phyloP scores from a whole-genome alignment of 2,888 invertebrate genomes.

The Microchrysa polita region DNA sequence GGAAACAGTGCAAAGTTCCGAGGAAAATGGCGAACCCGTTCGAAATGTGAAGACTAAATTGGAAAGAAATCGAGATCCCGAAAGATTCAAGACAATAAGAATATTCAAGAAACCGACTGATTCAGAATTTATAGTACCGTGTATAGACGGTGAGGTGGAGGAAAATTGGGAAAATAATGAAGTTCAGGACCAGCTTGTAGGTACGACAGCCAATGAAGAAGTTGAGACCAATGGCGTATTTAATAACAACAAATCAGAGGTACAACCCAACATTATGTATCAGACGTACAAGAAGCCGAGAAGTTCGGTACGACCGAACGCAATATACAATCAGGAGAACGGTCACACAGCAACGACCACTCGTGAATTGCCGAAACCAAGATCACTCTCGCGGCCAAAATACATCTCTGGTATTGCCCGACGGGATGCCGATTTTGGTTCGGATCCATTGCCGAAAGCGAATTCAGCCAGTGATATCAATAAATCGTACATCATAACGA shows the following conservation, averaged over 20 bases:
- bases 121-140: constrained; percentile 60
- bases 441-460: constrained; percentile 54
- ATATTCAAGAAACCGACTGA: constrained; percentile 56
- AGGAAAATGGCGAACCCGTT: constrained; percentile 41
- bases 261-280: constrained; percentile 48
- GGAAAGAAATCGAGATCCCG: constrained; percentile 60
- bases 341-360: constrained; percentile 36
- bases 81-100: constrained; percentile 64
- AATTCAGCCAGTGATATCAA: constrained; percentile 59
- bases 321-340: constrained; percentile 45
- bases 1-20: constrained; percentile 24
- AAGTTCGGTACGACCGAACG: constrained; percentile 39
- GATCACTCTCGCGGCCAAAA: constrained; percentile 61
- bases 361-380: constrained; percentile 51
- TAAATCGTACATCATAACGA: constrained; percentile 28
- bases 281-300: constrained; percentile 42
- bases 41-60: constrained; percentile 48
- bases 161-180: background rate
- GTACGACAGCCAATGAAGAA: background rate
- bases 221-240: constrained; percentile 33
- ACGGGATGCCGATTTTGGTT: constrained; percentile 55
- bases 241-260: constrained; percentile 54
- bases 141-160: constrained; percentile 59
- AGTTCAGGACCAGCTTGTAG: background rate
- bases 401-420: constrained; percentile 60